Evolutionary conservation across 2,113 vertebrate genomes (phyloP).

Genomic region (Pelodiscus sinensis): DNA sequence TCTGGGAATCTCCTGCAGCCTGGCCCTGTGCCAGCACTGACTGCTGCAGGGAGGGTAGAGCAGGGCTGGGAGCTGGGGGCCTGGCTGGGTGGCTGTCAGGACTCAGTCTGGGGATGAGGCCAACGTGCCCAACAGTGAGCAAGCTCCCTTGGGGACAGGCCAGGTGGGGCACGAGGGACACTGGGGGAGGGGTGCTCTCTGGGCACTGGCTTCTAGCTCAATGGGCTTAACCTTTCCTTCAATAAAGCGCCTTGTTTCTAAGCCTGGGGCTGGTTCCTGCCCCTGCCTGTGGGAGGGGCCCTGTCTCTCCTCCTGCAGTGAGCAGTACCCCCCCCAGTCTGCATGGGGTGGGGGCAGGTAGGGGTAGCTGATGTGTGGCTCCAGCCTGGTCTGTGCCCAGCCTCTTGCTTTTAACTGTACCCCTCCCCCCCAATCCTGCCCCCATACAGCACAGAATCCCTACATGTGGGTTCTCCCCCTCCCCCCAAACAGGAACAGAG

Average conservation of each 20-base stretch:
- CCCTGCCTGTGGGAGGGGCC: background rate
- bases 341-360: too few species aligned
- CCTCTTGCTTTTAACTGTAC: too few species aligned
- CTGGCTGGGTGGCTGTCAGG: too few species aligned
- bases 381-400: background rate
- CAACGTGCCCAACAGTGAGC: background rate
- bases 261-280: background rate
- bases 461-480: rapidly evolving
- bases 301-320: too few species aligned
- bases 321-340: background rate
- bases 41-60: background rate
- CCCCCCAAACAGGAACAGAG: too few species aligned
- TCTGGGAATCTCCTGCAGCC: background rate
- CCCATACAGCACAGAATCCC: too few species aligned
- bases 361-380: background rate
- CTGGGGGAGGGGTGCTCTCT: too few species aligned
- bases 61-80: too few species aligned
- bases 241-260: background rate
- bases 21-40: background rate
- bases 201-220: background rate
- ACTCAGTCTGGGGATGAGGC: background rate
- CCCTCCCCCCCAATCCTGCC: too few species aligned
- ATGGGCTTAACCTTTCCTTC: background rate
- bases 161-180: background rate
- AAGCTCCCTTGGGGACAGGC: background rate